Conservation (phyloP, 2,113 vertebrate species). For the Tiliqua scincoides region DNA sequence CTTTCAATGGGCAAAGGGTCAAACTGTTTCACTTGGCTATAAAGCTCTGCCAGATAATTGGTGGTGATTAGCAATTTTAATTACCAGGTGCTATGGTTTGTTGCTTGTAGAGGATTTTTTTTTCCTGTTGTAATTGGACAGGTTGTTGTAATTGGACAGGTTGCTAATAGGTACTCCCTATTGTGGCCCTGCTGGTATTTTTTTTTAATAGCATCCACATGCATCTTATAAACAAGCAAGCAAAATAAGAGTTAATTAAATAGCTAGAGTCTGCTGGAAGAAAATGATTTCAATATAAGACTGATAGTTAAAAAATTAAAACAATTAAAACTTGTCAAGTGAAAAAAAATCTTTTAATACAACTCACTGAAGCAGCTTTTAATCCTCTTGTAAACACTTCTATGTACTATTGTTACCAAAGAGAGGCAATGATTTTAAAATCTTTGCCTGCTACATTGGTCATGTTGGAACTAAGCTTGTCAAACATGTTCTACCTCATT, state of each 20-base stretch:
- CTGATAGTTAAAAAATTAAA: conserved; percentile 22
- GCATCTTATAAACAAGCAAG: conserved; percentile 64
- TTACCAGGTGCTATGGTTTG: conserved; percentile 86
- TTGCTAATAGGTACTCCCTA: conserved; percentile 70
- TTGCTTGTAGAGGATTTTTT: conserved; percentile 58
- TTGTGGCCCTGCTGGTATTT: conserved; percentile 37
- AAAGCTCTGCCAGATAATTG: conserved; percentile 85
- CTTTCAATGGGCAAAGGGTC: conserved; percentile 79
- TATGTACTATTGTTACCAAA: conserved; percentile 52
- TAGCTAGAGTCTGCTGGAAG: conserved; percentile 45
- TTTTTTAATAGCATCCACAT: conserved; percentile 59
- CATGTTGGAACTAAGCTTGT: conserved; percentile 61
- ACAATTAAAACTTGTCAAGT: conserved; percentile 25
- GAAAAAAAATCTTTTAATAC: conserved; percentile 43
- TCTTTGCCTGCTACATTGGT: conserved; percentile 55
- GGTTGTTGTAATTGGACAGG: conserved; percentile 73
- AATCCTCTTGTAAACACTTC: conserved; percentile 69
- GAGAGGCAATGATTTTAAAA: conserved; percentile 59
- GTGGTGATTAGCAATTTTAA: conserved; percentile 92
- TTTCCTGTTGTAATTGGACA: conserved; percentile 70
- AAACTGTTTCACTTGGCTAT: conserved; percentile 77
- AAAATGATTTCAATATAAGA: conserved; percentile 38
- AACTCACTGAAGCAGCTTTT: conserved; percentile 37
- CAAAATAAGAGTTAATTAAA: conserved; percentile 62
- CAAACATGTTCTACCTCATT: conserved; percentile 68